Conservation (phyloP, 2,888 invertebrate species). For the Erynnis tages region DNA sequence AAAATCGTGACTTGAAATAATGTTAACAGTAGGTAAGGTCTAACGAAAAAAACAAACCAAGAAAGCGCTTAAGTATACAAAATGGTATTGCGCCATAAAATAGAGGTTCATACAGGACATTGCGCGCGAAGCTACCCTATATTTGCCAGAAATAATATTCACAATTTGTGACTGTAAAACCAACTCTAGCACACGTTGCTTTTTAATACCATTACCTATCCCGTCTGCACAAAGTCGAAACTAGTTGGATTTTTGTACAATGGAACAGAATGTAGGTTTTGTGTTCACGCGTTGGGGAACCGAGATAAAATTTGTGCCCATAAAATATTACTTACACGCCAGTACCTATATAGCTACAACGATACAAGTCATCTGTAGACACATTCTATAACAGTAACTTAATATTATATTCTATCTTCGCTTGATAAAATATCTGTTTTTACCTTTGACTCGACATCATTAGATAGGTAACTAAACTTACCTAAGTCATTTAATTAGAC, state of each 20-base stretch:
- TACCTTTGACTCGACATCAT: too few relatives aligned
- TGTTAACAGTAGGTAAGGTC: too few relatives aligned
- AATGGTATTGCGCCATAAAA: conserved; percentile 50
- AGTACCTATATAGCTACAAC: too few relatives aligned
- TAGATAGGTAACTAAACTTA: too few relatives aligned
- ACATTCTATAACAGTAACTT: too few relatives aligned
- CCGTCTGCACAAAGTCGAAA: conserved; percentile 46
- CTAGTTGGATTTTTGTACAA: conserved; percentile 40
- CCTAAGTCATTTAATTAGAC: too few relatives aligned
- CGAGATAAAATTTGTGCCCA: conserved; percentile 63
- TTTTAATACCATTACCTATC: conserved; percentile 39
- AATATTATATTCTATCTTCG: too few relatives aligned
- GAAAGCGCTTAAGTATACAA: conserved; percentile 10
- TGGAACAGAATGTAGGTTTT: conserved; percentile 57
- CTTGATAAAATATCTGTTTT: too few relatives aligned
- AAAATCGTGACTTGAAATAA: too few relatives aligned
- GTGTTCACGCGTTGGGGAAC: conserved; percentile 56
- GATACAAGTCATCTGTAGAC: too few relatives aligned
- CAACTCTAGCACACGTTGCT: conserved; percentile 38
- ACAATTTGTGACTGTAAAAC: conserved; percentile 51
- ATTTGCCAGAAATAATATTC: conserved; percentile 63
- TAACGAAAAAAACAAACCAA: background rate
- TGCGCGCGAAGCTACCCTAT: conserved; percentile 60
- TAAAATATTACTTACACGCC: conserved; percentile 60
- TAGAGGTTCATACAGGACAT: conserved; percentile 56